These are phyloP conservation scores for Vesta saturnalis DNA, from an alignment of 2,888 invertebrate genomes.

Conservation along the genomic window DNA sequence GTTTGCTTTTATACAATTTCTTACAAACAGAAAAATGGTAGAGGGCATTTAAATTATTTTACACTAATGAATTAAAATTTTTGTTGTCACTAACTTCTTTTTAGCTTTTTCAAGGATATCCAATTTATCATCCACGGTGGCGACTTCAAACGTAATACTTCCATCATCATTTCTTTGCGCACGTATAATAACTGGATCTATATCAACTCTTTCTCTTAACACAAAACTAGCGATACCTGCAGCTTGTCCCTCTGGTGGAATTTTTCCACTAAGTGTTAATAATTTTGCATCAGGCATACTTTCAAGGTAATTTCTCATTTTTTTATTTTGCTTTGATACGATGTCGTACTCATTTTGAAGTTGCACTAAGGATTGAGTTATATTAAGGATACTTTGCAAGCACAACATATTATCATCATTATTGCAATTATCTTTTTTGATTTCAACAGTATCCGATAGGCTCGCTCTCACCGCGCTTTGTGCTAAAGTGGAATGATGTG, in stretches of 20 bases:
- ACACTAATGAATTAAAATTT: slow-evolving; percentile 32
- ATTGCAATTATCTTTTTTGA: too few relatives aligned
- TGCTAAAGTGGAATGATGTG: too few relatives aligned
- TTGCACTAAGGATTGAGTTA: not conserved
- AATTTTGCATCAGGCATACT: slow-evolving; percentile 35
- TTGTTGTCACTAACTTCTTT: slow-evolving; percentile 45
- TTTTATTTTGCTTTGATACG: not conserved
- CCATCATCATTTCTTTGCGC: slow-evolving; percentile 44
- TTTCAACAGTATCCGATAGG: too few relatives aligned
- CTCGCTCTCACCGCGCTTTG: too few relatives aligned
- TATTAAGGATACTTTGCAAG: slow-evolving; percentile 3
- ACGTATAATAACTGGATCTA: slow-evolving; percentile 41
- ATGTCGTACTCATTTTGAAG: not conserved
- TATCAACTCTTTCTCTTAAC: slow-evolving; percentile 46
- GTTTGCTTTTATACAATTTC: too few relatives aligned
- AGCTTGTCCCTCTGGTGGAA: slow-evolving; percentile 40
- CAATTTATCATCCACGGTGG: slow-evolving; percentile 47
- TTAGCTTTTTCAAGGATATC: slow-evolving; percentile 45
- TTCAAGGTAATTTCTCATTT: slow-evolving; percentile 37
- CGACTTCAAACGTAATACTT: slow-evolving; percentile 49
- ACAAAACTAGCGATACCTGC: slow-evolving; percentile 41
- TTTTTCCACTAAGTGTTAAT: slow-evolving; percentile 40
- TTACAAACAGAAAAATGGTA: too few relatives aligned
- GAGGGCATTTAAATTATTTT: too few relatives aligned
- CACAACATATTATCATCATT: not conserved